phyloP scores from a whole-genome alignment of 2,888 invertebrate genomes.

The Cantharis lateralis region DNA sequence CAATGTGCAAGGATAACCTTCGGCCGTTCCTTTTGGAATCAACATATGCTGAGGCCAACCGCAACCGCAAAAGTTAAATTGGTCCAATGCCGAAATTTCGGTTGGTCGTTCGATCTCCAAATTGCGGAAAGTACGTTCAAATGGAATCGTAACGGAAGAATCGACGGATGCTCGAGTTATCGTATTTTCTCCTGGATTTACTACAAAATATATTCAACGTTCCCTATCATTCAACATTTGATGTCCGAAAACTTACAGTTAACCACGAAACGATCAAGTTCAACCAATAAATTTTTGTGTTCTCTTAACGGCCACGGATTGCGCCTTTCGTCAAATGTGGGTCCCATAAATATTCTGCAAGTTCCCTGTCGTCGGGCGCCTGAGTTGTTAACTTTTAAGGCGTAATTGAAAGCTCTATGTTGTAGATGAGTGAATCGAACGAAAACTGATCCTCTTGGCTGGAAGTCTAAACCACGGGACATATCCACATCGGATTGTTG shows the following conservation, averaged over 20 bases:
- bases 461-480: conserved; percentile 77
- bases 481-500: conserved; percentile 75
- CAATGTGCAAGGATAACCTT: conserved; percentile 68
- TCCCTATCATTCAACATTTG: neutral
- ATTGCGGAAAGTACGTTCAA: conserved; percentile 76
- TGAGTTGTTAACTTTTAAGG: conserved; percentile 64
- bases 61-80: conserved; percentile 82
- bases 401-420: conserved; percentile 69
- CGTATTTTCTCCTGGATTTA: conserved; percentile 67
- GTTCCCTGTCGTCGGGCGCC: conserved; percentile 61
- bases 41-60: conserved; percentile 85
- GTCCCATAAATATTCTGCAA: conserved; percentile 70
- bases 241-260: conserved; percentile 58
- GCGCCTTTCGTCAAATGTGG: conserved; percentile 65
- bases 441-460: conserved; percentile 70
- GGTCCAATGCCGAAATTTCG: conserved; percentile 56
- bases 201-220: conserved; percentile 50
- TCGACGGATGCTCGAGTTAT: conserved; percentile 67
- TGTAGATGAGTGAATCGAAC: conserved; percentile 76
- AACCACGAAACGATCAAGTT: conserved; percentile 72
- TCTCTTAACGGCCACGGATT: conserved; percentile 66
- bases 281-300: conserved; percentile 70
- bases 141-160: conserved; percentile 81
- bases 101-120: conserved; percentile 64
- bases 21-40: conserved; percentile 67